Conservation (phyloP, 1,140 invertebrate species). For the Plutomurus gul region DNA sequence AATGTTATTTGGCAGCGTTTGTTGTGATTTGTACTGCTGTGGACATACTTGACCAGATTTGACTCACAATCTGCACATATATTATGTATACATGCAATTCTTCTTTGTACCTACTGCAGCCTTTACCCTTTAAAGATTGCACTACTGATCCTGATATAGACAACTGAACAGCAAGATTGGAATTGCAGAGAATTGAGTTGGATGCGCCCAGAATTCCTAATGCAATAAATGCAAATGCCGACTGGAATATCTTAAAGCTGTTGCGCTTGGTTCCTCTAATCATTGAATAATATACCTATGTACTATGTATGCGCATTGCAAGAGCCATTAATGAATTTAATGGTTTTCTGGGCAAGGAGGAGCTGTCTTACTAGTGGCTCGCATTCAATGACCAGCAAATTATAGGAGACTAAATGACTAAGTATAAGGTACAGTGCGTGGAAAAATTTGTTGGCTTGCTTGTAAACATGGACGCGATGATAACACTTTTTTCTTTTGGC, state of each 20-base stretch:
- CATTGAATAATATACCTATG: neutral
- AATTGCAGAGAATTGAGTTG: neutral
- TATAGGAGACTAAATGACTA: neutral
- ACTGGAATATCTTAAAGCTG: neutral
- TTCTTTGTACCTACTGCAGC: no score
- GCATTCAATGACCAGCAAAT: slow-evolving; percentile 12
- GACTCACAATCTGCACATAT: no score
- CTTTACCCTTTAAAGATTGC: no score
- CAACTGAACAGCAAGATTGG: no score
- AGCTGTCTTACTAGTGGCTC: neutral
- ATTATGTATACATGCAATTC: no score
- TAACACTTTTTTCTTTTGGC: no score
- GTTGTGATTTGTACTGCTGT: no score
- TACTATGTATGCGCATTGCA: neutral
- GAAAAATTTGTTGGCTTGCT: no score
- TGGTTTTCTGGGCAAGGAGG: slow-evolving; percentile 18
- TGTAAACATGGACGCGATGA: no score
- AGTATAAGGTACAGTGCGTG: neutral
- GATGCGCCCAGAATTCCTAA: slow-evolving; percentile 1
- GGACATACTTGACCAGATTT: no score
- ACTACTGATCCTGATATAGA: no score
- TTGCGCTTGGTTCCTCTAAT: neutral
- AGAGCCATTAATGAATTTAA: slow-evolving; percentile 3
- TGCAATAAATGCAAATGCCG: neutral
- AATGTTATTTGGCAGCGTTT: no score